These are phyloP conservation scores for Deilephila porcellus DNA, from an alignment of 2,888 invertebrate genomes.

Conservation along the genomic window DNA sequence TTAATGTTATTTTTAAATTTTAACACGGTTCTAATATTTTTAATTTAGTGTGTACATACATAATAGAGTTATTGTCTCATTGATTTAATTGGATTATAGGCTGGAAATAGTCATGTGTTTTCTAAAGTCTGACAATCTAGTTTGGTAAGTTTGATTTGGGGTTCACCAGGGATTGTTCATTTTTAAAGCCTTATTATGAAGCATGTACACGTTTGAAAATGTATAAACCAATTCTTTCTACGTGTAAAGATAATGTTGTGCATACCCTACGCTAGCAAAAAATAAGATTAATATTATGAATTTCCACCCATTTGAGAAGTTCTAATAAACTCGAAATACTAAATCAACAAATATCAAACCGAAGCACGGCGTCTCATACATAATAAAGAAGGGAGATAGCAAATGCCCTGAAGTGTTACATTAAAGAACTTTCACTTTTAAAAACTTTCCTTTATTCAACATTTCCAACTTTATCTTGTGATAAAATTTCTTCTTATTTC, in stretches of 20 bases:
- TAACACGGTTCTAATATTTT: background rate
- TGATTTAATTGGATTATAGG: too few species aligned
- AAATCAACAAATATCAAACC: constrained; percentile 1
- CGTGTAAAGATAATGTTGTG: background rate
- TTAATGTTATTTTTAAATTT: background rate
- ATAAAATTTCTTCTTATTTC: constrained; percentile 37
- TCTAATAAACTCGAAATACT: too few species aligned
- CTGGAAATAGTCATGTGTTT: too few species aligned
- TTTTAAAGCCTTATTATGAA: too few species aligned
- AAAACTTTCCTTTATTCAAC: constrained; percentile 28
- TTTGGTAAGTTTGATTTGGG: too few species aligned
- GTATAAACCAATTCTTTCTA: too few species aligned
- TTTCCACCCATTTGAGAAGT: background rate
- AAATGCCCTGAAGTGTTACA: constrained; percentile 38
- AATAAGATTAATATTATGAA: too few species aligned
- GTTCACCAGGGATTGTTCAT: too few species aligned
- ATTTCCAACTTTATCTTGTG: constrained; percentile 36
- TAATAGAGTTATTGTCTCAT: too few species aligned
- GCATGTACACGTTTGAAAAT: too few species aligned
- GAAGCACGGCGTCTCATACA: background rate
- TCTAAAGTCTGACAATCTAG: too few species aligned
- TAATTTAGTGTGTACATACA: background rate
- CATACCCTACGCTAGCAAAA: background rate
- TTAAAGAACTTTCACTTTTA: constrained; percentile 33
- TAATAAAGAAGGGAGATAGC: background rate